A percentile compares a stretch with the other conserved stretches of the same genome.
These are phyloP conservation scores for Chaetogeoica ovagalla DNA, from an alignment of 2,888 invertebrate genomes.

Conservation along the genomic window DNA sequence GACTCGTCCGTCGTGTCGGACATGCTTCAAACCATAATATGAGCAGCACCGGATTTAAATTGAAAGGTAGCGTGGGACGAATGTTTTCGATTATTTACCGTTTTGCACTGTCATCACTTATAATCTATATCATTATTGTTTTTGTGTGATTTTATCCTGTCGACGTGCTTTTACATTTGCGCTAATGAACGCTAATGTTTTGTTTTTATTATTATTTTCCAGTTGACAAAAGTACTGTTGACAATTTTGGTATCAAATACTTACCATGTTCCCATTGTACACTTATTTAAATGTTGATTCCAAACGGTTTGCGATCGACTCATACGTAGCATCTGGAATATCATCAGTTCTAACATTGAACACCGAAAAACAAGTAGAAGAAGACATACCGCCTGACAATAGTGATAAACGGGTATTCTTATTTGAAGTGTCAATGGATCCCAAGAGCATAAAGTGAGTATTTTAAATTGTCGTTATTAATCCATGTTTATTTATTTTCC, in stretches of 20 bases:
- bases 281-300: too few relatives aligned
- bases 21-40: conserved; percentile 46
- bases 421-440: too few relatives aligned
- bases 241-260: conserved; percentile 3
- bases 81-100: too few relatives aligned
- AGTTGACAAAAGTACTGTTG: conserved; percentile 28
- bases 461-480: too few relatives aligned
- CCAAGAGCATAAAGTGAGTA: too few relatives aligned
- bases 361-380: too few relatives aligned
- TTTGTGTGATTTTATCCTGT: background rate
- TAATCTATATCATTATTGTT: background rate
- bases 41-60: conserved; percentile 14
- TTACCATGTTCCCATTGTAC: conserved; percentile 16
- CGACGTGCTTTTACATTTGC: background rate
- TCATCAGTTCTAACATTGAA: too few relatives aligned
- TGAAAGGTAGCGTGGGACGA: conserved; percentile 1
- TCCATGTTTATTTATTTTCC: too few relatives aligned
- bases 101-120: background rate
- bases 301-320: too few relatives aligned
- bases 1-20: conserved; percentile 38
- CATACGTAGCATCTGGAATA: too few relatives aligned
- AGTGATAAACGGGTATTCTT: too few relatives aligned
- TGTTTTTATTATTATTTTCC: background rate
- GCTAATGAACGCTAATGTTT: background rate
- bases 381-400: too few relatives aligned